Base-by-base conservation (phyloP, 2,888 invertebrate genomes). In the Noctua janthina region DNA sequence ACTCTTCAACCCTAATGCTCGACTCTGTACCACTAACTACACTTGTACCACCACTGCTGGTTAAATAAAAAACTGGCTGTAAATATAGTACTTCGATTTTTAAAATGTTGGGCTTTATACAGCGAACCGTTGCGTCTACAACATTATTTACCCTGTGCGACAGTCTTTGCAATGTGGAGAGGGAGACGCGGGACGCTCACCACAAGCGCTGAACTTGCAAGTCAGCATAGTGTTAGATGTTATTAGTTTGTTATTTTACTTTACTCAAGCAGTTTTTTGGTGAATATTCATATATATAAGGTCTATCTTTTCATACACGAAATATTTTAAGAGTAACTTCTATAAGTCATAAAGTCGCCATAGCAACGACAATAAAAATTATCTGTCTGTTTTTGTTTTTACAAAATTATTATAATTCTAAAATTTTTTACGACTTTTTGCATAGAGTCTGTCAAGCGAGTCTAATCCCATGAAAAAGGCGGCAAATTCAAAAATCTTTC, bases 1-100 rank as follows among this genome's bases (percentile, higher is more conserved):
- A 10, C 29, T 77, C 56, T 79, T 77, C 43, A 67, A 79, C 29
- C 79, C 79, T 66, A 76, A 76, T 23, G 0, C 39, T 29, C 23
- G 35, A 8, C 76, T 35, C 15, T 79, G 70, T 56, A 76, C 79
- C 46, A 71, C 70, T 20, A 76, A 64, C 46, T 79, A 79, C 39
- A 77, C 54, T 46, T 73, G 80, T 78, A 51, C 79, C 73, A 59
- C 72, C 6, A 67, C 51, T 43, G 56, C 68, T 29, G 68, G 68
- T n/a, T 78, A 78, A 74, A 13, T 13, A n/a, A n/a, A 35, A 64
- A 35, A 35, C 56, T 6, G 35, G 43, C 13, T 15, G n/a, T n/a
- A 46, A 46, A 43, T 17, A 15, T n/a, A 23, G 13, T 23, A 43
- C 43, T 67, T 43, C 43, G n/a, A n/a, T 43, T 68, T 68, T 67